Percentiles rank a stretch among this genome's conserved stretches.
phyloP scores from a whole-genome alignment of 2,113 vertebrate species.

The Furnarius figulus region DNA sequence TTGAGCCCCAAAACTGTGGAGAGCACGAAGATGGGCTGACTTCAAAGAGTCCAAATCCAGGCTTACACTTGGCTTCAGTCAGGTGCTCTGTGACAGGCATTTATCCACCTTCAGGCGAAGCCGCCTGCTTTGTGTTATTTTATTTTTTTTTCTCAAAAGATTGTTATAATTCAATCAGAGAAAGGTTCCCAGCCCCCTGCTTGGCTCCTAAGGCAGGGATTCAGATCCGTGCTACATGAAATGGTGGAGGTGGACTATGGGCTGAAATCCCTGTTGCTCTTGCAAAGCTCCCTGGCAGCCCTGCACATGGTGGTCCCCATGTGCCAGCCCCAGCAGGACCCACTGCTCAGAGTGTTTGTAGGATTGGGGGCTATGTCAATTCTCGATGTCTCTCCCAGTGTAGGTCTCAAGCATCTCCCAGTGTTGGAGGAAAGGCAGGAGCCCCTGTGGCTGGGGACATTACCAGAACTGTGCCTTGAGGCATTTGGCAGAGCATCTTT shows the following conservation, averaged over 20 bases:
- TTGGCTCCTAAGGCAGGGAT: background rate
- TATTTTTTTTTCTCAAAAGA: background rate
- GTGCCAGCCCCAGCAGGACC: fast-evolving
- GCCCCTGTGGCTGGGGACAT: fast-evolving
- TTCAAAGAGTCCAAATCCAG: background rate
- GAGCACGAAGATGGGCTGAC: background rate
- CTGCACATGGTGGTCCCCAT: fast-evolving
- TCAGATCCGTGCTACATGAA: background rate
- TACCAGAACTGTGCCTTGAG: background rate
- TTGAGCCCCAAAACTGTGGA: background rate
- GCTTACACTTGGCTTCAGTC: background rate
- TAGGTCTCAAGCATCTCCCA: background rate
- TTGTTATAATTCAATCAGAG: background rate
- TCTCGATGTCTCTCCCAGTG: background rate
- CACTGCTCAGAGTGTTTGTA: background rate
- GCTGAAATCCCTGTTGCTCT: background rate
- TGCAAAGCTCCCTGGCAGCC: background rate
- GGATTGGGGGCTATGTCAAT: fast-evolving
- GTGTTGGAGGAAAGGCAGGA: background rate
- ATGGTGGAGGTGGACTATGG: background rate
- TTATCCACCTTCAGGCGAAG: conserved; percentile 7
- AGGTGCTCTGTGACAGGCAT: background rate
- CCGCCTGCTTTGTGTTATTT: background rate
- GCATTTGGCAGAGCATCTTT: background rate
- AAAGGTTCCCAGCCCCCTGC: background rate